Conservation (phyloP, 2,888 invertebrate genomes). For the Phragmatobia fuliginosa region DNA sequence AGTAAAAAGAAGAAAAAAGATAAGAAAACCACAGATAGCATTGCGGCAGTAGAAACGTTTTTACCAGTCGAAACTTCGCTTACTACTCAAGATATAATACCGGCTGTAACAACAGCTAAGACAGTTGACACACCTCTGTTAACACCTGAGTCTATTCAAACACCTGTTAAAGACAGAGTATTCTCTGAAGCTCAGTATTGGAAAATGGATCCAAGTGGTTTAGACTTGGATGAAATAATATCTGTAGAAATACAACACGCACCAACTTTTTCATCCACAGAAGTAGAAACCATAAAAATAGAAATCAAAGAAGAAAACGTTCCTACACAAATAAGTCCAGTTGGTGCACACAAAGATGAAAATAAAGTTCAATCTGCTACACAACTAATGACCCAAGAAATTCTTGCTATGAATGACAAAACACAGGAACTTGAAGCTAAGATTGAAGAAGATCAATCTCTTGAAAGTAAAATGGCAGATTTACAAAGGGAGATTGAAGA, state of each 20-base stretch:
- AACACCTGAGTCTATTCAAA: constrained; percentile 76
- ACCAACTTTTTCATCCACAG: constrained; percentile 20
- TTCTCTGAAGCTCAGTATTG: constrained; percentile 81
- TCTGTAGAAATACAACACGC: constrained; percentile 60
- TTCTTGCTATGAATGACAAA: constrained; percentile 44
- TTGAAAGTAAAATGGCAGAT: constrained; percentile 82
- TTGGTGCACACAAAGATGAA: constrained; percentile 23
- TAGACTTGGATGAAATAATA: constrained; percentile 66
- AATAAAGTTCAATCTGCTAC: constrained; percentile 25
- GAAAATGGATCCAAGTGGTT: constrained; percentile 71
- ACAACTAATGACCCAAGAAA: constrained; percentile 51
- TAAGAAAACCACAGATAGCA: constrained; percentile 54
- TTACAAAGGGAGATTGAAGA: constrained; percentile 83
- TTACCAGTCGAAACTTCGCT: constrained; percentile 49
- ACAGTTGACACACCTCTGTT: constrained; percentile 61
- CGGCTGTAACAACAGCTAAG: constrained; percentile 33
- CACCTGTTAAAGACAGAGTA: constrained; percentile 78
- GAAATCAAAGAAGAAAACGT: constrained; percentile 30
- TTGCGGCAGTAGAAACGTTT: constrained; percentile 43
- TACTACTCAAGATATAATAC: constrained; percentile 49
- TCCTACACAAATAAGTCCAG: constrained; percentile 15
- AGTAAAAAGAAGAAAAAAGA: constrained; percentile 74
- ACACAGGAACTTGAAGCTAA: constrained; percentile 48
- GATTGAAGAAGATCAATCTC: constrained; percentile 74
- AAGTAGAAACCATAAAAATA: constrained; percentile 29